Base-by-base conservation (phyloP, 1,140 invertebrate species). In the Drosophila lacertosa region DNA sequence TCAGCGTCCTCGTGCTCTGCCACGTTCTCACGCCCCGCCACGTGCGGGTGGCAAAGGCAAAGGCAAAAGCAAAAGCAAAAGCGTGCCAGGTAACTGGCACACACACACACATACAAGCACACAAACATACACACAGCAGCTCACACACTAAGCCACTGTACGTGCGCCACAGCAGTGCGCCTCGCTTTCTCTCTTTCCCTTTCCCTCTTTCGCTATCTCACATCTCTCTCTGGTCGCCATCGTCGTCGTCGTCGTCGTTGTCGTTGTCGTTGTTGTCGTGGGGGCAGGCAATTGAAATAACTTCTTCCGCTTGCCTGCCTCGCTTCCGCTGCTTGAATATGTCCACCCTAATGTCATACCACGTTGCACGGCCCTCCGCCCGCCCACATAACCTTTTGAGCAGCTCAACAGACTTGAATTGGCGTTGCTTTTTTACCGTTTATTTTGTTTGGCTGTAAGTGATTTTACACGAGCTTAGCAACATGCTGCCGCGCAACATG, bases 291-390 rank as follows among this genome's bases (percentile, higher is more conserved):
- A 84, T 84, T 84, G 81, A 84, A 84, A 84, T 84, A 84, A 84
- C 81, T 84, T 84, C 81, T 84, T 84, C 81, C 81, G 81, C 81
- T 86, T 86, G 81, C 81, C 81, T 84, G 81, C 81, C 57, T 77
- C 45, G 77, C 77, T 84, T 84, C 81, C 81, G 81, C 81, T 84
- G 77, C 82, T 84, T 86, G 82, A 84, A 84, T 84, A 69, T 84
- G 81, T 88, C 81, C 81, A 66, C 72, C 80, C 74, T 7, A 32
- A 66, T 71, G 66, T 74, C 78, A 71, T 67, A 50, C 44, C 67
- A 63, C 39, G 44, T 44, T 35, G 22, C 37, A 20, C 39, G 35
- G n/a, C 16, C n/a, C 16, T 1, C 35, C 51, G 26, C 9, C 29
- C 24, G 9, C 40, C 67, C 74, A 44, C 59, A 59, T 60, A 69